Base-by-base conservation (phyloP, 2,888 invertebrate species). In the Watsonalla binaria region DNA sequence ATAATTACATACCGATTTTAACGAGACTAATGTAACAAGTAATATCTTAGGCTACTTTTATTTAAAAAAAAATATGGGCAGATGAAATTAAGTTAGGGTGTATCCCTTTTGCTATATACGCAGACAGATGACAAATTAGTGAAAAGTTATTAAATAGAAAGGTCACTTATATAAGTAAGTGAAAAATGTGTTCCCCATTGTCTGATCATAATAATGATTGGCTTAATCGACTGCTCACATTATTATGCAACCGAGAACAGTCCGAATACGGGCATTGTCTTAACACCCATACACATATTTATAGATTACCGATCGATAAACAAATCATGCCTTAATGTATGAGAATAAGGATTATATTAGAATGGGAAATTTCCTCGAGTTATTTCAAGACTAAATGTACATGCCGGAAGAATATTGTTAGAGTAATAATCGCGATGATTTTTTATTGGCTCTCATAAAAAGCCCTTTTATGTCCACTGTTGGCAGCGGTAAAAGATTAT, bases 201-300 rank as follows among this genome's bases (percentile, higher is more conserved):
- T 66, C 64, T 60, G 65, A 60, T 58, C 57, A 65, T 63, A 54
- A 62, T 62, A 63, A 65, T 57, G 54, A 59, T 50, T 15, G 55
- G 55, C 58, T 58, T 46, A 65, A 68, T 65, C 67, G 64, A 57
- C 66, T 63, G 66, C 62, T 58, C 62, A 55, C 62, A 55, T 62
- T 62, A 66, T 66, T 62, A 59, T 55, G 52, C 54, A 55, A 58
- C 52, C 47, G 55, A 60, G 56, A 49, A 58, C 55, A 55, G 53
- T 54, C 54, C 51, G 54, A 54, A 37, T 52, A 48, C 14, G 24
- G 39, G 46, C 46, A 49, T 50, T 39, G 52, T 52, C 33, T 46
- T 52, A 52, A 47, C 46, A 53, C 56, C 51, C 49, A 50, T 14
- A 46, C 51, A 50, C 51, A 47, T 45, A 53, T 52, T 37, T 48